Base-by-base conservation (phyloP, 1,140 invertebrate species). In the Planococcus citri region DNA sequence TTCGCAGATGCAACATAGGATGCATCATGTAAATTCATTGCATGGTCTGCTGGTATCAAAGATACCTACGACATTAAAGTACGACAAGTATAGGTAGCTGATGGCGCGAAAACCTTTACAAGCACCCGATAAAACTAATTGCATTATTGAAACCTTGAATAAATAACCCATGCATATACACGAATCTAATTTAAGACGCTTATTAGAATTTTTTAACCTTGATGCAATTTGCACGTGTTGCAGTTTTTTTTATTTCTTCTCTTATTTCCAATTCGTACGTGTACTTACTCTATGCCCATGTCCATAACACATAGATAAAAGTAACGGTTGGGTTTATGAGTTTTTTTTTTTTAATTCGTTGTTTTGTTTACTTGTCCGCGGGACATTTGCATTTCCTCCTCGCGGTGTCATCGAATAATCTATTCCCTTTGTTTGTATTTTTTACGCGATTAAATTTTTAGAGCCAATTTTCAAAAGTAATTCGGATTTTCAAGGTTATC, bases 111-210 rank as follows among this genome's bases (percentile, higher is more conserved):
- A 33, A 33, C 29, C n/a, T 51, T 51, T 51, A 9, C 17, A 20
- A 51, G 2, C 41, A 51, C 41, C 41, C 6, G 6, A 51, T 51
- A 51, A 51, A 51, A 51, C 41, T 20, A 51, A 51, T 51, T 51
- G 41, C 41, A 51, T 51, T 51, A 51, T 51, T 51, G n/a, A 20
- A n/a, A 51, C 41, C 41, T 51, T 51, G 41, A 51, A 51, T 51
- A 20, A 17, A n/a, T 51, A 51, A 51, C 41, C 41, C 12, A 51
- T 51, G 41, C 41, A 51, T 51, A 37, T 14, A 51, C 41, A 51
- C 41, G 41, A 51, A 51, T 51, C 41, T 51, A 51, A 51, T 51
- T 51, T 51, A 51, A 51, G 41, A 51, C 41, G 41, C n/a, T 51
- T 51, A 51, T 51, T 51, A 51, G 41, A 51, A 51, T 51, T 51